Evolutionary conservation across 1,140 invertebrate species (phyloP).

Genomic region (Drosophila pseudoananassae): DNA sequence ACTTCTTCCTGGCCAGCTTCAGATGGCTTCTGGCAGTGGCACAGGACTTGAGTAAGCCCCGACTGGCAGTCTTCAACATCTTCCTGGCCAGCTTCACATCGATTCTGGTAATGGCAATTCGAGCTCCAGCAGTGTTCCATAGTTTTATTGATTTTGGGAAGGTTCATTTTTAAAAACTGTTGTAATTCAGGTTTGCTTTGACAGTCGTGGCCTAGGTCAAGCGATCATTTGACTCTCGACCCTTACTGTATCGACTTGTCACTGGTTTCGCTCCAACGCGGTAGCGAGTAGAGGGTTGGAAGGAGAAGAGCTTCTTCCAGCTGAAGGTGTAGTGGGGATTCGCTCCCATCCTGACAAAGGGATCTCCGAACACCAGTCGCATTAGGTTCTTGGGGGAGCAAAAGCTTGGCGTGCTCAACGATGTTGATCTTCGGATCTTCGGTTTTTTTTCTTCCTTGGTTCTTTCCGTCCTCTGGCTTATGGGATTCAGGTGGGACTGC

Average conservation of each 20-base stretch:
- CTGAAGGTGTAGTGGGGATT: background rate
- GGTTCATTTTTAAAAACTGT: too few species aligned
- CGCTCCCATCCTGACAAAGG: background rate
- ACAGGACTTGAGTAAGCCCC: too few species aligned
- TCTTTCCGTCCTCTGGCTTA: background rate
- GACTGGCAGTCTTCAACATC: too few species aligned
- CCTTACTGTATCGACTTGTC: background rate
- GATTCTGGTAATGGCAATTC: too few species aligned
- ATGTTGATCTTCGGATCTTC: background rate
- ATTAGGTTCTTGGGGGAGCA: background rate
- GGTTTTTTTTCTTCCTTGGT: background rate
- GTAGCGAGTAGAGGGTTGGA: background rate
- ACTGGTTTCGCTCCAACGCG: too few species aligned
- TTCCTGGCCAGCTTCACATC: too few species aligned
- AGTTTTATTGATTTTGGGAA: too few species aligned
- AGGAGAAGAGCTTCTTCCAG: conserved; percentile 2
- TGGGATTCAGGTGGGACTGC: background rate
- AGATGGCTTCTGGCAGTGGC: too few species aligned
- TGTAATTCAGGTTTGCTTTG: background rate
- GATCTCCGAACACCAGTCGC: background rate
- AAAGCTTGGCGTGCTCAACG: background rate
- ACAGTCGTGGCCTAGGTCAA: background rate
- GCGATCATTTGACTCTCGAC: background rate
- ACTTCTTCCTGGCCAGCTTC: too few species aligned
- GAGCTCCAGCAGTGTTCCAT: too few species aligned